Conservation (phyloP, 2,797 vertebrate species). For the Gallinago solitaria region DNA sequence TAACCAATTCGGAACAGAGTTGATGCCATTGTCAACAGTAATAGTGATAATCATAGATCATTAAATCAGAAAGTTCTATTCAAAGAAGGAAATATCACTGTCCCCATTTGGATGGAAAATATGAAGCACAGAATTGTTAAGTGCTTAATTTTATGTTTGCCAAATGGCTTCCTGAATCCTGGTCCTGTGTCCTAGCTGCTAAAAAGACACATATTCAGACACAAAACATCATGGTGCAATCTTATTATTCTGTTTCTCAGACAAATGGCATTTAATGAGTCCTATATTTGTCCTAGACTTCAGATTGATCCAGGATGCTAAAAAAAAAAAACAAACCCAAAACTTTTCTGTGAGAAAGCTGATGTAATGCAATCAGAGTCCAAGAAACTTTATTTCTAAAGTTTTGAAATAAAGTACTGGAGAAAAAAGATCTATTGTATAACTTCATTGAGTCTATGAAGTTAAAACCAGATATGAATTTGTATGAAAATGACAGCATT, state of each 20-base stretch:
- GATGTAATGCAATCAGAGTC: background rate
- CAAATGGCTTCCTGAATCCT: slow-evolving; percentile 38
- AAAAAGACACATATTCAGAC: slow-evolving; percentile 14
- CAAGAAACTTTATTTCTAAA: slow-evolving; percentile 8
- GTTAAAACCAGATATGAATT: slow-evolving; percentile 1
- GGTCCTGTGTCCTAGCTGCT: background rate
- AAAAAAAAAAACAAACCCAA: background rate
- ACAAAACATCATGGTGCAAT: background rate
- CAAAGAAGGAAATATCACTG: slow-evolving; percentile 13
- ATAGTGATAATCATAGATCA: slow-evolving; percentile 51
- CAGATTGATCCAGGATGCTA: slow-evolving; percentile 5
- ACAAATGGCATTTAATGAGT: slow-evolving; percentile 39
- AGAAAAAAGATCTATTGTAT: background rate
- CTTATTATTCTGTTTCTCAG: slow-evolving; percentile 19
- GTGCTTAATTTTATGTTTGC: slow-evolving; percentile 28
- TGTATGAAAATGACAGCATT: background rate
- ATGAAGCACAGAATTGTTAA: slow-evolving; percentile 8
- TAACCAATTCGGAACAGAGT: background rate
- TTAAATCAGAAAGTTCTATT: slow-evolving; percentile 37
- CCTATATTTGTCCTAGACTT: slow-evolving; percentile 36
- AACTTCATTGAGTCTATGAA: background rate
- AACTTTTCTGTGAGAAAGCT: background rate
- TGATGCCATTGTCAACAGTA: slow-evolving; percentile 37
- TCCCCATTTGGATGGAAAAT: slow-evolving; percentile 34
- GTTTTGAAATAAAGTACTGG: background rate